phyloP scores from a whole-genome alignment of 2,797 vertebrate genomes.

The Brachyalestes nurse region DNA sequence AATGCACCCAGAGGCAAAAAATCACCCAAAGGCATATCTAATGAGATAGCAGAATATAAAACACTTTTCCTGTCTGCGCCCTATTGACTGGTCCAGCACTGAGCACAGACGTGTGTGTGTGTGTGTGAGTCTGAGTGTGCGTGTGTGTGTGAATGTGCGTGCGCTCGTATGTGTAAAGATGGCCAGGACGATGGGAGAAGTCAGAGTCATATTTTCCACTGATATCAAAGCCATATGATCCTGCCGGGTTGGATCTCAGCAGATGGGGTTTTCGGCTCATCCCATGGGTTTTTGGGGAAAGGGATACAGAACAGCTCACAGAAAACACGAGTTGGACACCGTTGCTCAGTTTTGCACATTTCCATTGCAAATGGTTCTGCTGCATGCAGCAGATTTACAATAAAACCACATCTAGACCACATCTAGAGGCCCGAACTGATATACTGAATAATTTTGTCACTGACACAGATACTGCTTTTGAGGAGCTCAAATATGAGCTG shows the following conservation, averaged over 20 bases:
- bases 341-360: slow-evolving; percentile 24
- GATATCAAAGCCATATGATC: slow-evolving; percentile 83
- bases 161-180: slow-evolving; percentile 39
- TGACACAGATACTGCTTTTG: neutral
- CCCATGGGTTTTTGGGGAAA: slow-evolving; percentile 50
- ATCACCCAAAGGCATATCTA: slow-evolving; percentile 68
- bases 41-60: slow-evolving; percentile 67
- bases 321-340: slow-evolving; percentile 8
- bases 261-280: slow-evolving; percentile 60
- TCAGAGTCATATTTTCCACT: slow-evolving; percentile 81
- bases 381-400: neutral
- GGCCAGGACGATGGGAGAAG: slow-evolving; percentile 60
- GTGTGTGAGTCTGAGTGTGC: slow-evolving; percentile 18
- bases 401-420: neutral
- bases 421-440: no score
- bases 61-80: slow-evolving; percentile 67
- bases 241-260: slow-evolving; percentile 66
- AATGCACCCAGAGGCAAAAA: slow-evolving; percentile 39
- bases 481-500: neutral
- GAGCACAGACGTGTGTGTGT: slow-evolving; percentile 38
- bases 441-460: neutral
- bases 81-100: slow-evolving; percentile 68
- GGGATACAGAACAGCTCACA: slow-evolving; percentile 53
- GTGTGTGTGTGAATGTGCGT: slow-evolving; percentile 21
- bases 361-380: slow-evolving; percentile 3